phyloP scores from a whole-genome alignment of 2,888 invertebrate species.

The Podabrus alpinus region DNA sequence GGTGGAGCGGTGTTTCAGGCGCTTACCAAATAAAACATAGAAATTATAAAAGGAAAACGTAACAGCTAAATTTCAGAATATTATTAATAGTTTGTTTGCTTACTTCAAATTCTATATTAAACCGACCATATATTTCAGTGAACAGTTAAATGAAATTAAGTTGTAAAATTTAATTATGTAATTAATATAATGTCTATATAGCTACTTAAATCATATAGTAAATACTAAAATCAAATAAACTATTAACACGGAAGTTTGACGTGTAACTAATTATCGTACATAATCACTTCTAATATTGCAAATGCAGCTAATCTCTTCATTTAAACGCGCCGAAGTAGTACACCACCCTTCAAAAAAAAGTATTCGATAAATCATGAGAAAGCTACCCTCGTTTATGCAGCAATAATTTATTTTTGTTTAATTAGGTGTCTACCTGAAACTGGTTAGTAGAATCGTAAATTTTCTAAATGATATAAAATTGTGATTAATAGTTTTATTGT shows the following conservation, averaged over 20 bases:
- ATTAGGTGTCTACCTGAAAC: neutral
- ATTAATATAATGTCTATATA: neutral
- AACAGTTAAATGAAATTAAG: neutral
- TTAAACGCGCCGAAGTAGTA: neutral
- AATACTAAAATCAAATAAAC: neutral
- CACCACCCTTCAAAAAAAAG: neutral
- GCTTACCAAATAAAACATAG: neutral
- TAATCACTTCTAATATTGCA: neutral
- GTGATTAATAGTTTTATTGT: neutral
- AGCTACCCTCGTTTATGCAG: neutral
- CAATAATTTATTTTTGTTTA: neutral
- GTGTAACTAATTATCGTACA: neutral
- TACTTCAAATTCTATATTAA: neutral
- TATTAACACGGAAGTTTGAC: neutral
- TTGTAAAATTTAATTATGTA: neutral
- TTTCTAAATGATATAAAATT: neutral
- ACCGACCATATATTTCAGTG: neutral
- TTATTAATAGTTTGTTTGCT: neutral
- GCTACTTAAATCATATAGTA: neutral
- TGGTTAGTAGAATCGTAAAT: neutral
- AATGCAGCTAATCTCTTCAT: neutral
- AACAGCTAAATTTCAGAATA: neutral
- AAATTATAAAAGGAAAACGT: neutral
- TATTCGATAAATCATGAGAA: neutral
- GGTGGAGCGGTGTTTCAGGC: neutral